Conservation (phyloP, 2,797 vertebrate species). For the Cacajao melanocephalus region DNA sequence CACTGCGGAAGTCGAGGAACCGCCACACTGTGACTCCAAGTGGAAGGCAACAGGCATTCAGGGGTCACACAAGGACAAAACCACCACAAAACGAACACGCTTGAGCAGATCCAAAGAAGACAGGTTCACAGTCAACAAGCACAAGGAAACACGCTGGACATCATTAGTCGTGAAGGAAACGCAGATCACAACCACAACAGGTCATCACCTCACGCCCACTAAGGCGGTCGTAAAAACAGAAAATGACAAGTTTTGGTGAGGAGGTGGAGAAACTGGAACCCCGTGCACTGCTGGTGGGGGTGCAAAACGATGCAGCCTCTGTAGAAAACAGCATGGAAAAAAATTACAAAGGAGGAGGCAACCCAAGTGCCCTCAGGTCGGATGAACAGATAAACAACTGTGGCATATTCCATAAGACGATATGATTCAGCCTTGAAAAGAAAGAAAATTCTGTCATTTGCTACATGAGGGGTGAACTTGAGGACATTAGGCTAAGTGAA, state of each 20-base stretch:
- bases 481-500: background rate
- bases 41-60: background rate
- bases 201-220: background rate
- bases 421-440: background rate
- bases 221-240: background rate
- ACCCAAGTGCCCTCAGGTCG: too few relatives aligned
- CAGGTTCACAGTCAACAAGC: background rate
- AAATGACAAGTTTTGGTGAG: fast-evolving
- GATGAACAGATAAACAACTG: background rate
- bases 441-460: background rate
- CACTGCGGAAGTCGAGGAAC: background rate
- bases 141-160: background rate
- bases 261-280: background rate
- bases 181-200: background rate
- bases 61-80: background rate
- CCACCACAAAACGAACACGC: background rate
- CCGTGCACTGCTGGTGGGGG: too few relatives aligned
- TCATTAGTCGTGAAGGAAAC: background rate
- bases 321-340: background rate
- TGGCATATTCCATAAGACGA: too few relatives aligned
- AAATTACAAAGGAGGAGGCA: background rate
- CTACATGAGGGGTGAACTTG: too few relatives aligned
- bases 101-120: background rate
- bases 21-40: background rate
- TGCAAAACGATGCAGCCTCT: too few relatives aligned